phyloP scores from a whole-genome alignment of 2,797 vertebrate genomes.

The Scleropages formosus region DNA sequence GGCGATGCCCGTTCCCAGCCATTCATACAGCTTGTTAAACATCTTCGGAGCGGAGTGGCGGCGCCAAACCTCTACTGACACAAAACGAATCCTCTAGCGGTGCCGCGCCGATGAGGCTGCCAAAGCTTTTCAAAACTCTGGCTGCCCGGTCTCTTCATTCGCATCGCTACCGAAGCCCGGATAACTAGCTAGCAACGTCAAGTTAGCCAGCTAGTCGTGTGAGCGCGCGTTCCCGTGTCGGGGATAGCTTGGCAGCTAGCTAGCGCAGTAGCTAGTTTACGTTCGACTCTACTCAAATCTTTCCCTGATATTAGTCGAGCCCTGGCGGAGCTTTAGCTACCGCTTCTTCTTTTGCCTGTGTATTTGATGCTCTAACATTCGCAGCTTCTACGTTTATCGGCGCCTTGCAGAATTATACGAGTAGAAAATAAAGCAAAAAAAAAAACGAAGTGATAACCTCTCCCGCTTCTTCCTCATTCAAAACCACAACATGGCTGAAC shows the following conservation, averaged over 20 bases:
- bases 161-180: constrained; percentile 35
- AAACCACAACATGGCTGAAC: constrained; percentile 82
- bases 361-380: background rate
- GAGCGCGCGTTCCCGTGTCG: constrained; percentile 34
- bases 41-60: constrained; percentile 49
- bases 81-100: constrained; percentile 33
- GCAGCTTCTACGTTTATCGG: background rate
- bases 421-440: constrained; percentile 50
- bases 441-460: constrained; percentile 69
- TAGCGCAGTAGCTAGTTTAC: constrained; percentile 39
- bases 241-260: constrained; percentile 38
- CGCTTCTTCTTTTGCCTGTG: constrained; percentile 36
- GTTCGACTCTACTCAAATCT: constrained; percentile 49
- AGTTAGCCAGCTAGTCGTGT: constrained; percentile 12
- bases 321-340: constrained; percentile 45
- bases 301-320: constrained; percentile 46
- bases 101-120: constrained; percentile 39
- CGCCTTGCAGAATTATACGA: constrained; percentile 45
- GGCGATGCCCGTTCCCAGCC: constrained; percentile 68
- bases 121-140: constrained; percentile 43
- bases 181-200: constrained; percentile 40
- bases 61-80: constrained; percentile 33
- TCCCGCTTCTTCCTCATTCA: constrained; percentile 87
- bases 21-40: constrained; percentile 76
- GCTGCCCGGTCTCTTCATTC: constrained; percentile 51